These are phyloP conservation scores for Mus caroli DNA, from an alignment of 2,797 vertebrate species.

Conservation along the genomic window DNA sequence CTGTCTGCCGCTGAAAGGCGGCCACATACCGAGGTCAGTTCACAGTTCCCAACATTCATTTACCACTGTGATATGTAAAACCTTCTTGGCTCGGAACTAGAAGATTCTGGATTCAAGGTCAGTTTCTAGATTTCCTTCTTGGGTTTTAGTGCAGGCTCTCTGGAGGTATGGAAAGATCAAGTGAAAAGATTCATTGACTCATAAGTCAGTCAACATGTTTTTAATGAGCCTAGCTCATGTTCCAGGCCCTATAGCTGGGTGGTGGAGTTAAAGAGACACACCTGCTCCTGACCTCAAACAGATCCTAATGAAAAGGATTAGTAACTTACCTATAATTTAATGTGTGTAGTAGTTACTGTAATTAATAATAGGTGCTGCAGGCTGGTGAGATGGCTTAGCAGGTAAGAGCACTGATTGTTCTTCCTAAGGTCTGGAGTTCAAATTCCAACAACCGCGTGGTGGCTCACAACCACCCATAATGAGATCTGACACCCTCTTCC, in stretches of 20 bases:
- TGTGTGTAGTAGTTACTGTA: not conserved
- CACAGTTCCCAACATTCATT: slow-evolving; percentile 20
- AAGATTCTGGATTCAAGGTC: slow-evolving; percentile 46
- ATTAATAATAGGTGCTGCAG: not conserved
- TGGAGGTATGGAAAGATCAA: slow-evolving; percentile 63
- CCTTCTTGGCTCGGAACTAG: not conserved
- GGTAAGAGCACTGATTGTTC: no score
- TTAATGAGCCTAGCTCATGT: slow-evolving; percentile 57
- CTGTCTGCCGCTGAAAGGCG: slow-evolving; percentile 60
- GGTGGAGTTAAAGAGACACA: not conserved
- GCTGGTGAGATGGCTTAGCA: no score
- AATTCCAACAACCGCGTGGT: no score
- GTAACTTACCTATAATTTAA: slow-evolving; percentile 23
- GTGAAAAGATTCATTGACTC: slow-evolving; percentile 72
- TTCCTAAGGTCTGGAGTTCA: no score
- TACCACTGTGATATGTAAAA: not conserved
- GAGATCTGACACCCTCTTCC: no score
- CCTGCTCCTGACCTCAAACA: slow-evolving; percentile 33
- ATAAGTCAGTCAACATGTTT: slow-evolving; percentile 57
- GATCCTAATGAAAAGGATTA: slow-evolving; percentile 36
- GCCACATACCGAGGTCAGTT: slow-evolving; percentile 47
- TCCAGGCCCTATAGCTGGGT: not conserved
- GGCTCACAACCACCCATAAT: no score
- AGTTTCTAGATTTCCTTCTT: slow-evolving; percentile 36
- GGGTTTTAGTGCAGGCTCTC: slow-evolving; percentile 47